Percentiles rank a stretch among this genome's conserved stretches.
These are phyloP conservation scores for Nebria salina DNA, from an alignment of 2,888 invertebrate species.

Conservation along the genomic window DNA sequence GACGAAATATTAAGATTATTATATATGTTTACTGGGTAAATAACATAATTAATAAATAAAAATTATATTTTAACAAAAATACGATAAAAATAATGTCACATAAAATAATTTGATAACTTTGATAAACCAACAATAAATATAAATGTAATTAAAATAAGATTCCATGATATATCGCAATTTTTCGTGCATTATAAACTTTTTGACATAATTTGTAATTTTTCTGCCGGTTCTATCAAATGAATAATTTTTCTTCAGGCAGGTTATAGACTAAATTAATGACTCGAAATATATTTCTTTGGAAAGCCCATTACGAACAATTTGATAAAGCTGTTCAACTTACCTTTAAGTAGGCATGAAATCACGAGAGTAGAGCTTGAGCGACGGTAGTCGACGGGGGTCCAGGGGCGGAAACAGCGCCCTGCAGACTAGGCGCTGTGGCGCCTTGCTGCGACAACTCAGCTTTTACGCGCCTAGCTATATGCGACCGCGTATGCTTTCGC, in stretches of 20 bases:
- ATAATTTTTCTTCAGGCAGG: conserved; percentile 14
- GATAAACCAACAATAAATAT: neutral
- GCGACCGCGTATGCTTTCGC: conserved; percentile 85
- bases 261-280: conserved; percentile 5
- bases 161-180: neutral
- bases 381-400: conserved; percentile 52
- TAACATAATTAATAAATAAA: neutral
- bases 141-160: neutral
- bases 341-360: conserved; percentile 33
- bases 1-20: neutral
- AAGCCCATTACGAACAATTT: conserved; percentile 35
- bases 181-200: neutral
- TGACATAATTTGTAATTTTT: neutral
- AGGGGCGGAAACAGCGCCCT: conserved; percentile 62
- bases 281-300: conserved; percentile 6
- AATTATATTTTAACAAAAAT: conserved; percentile 21
- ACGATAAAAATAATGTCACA: neutral
- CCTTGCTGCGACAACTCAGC: conserved; percentile 81
- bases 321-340: conserved; percentile 31
- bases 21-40: neutral
- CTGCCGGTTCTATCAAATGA: neutral
- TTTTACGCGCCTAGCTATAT: conserved; percentile 85
- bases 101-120: neutral
- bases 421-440: conserved; percentile 53
- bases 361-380: conserved; percentile 39